phyloP scores from a whole-genome alignment of 2,888 invertebrate genomes.

The Pristionchus maxplancki region DNA sequence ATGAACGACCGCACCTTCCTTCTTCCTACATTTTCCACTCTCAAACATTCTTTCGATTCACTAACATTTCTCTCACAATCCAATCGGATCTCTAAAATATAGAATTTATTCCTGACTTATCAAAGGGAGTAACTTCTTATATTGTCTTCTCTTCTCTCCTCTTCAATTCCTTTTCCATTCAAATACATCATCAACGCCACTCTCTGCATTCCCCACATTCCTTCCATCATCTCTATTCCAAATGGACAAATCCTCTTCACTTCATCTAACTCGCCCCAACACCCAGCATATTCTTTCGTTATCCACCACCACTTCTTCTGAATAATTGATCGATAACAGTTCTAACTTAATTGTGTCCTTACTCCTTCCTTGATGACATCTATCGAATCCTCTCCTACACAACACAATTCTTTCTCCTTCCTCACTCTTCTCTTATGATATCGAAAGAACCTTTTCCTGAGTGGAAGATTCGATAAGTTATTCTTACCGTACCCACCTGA shows the following conservation, averaged over 20 bases:
- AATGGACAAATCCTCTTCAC: background rate
- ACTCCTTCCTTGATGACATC: background rate
- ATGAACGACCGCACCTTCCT: constrained; percentile 28
- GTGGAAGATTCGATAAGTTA: background rate
- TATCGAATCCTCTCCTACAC: constrained; percentile 31
- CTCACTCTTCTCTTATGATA: background rate
- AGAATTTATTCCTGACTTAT: background rate
- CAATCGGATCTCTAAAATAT: background rate
- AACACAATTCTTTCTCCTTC: background rate
- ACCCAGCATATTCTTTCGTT: background rate
- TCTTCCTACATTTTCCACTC: background rate
- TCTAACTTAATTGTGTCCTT: too few relatives aligned
- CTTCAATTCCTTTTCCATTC: background rate
- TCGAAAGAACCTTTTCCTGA: background rate
- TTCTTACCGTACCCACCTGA: background rate
- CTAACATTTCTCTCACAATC: background rate
- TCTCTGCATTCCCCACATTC: constrained; percentile 4
- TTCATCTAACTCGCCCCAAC: background rate
- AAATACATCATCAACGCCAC: constrained; percentile 2
- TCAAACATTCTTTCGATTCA: background rate
- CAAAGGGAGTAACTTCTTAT: background rate
- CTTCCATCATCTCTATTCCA: background rate
- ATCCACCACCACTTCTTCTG: constrained; percentile 47
- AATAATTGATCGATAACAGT: background rate
- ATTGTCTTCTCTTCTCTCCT: background rate